Percentiles rank a stretch among this genome's conserved stretches.
Evolutionary conservation across 2,797 vertebrate genomes (phyloP).

Genomic region (Pteropus rufus): DNA sequence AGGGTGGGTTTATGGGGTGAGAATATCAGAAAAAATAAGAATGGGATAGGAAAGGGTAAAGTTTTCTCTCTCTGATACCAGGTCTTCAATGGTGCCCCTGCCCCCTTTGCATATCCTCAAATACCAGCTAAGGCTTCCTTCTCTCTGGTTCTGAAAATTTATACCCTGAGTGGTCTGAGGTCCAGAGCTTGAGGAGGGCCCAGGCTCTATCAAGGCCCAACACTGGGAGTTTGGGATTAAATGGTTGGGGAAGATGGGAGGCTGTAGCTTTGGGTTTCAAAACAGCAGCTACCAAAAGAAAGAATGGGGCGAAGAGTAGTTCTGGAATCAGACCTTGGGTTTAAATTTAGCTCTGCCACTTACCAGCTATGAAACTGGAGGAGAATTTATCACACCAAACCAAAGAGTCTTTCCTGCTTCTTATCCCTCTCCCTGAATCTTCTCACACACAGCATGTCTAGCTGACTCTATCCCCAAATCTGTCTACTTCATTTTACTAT

Average conservation of each 20-base stretch:
- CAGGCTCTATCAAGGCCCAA: neutral
- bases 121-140: neutral
- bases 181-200: neutral
- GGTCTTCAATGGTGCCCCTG: no score
- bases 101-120: neutral
- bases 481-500: neutral
- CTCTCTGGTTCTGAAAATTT: neutral
- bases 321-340: neutral
- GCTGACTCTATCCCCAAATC: rapidly evolving
- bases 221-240: neutral
- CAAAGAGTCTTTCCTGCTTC: neutral
- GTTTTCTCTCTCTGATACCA: neutral
- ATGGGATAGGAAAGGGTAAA: neutral
- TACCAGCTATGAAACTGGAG: neutral
- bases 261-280: neutral
- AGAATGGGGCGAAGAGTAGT: neutral
- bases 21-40: neutral
- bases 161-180: no score
- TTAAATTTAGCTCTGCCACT: neutral
- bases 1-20: neutral
- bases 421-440: neutral
- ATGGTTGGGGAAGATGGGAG: neutral
- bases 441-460: neutral
- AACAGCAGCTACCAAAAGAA: neutral
- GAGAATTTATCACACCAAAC: neutral